Percentiles rank a stretch among this genome's conserved stretches.
Evolutionary conservation across 1,140 invertebrate species (phyloP).

Genomic region (Pissodes strobi): DNA sequence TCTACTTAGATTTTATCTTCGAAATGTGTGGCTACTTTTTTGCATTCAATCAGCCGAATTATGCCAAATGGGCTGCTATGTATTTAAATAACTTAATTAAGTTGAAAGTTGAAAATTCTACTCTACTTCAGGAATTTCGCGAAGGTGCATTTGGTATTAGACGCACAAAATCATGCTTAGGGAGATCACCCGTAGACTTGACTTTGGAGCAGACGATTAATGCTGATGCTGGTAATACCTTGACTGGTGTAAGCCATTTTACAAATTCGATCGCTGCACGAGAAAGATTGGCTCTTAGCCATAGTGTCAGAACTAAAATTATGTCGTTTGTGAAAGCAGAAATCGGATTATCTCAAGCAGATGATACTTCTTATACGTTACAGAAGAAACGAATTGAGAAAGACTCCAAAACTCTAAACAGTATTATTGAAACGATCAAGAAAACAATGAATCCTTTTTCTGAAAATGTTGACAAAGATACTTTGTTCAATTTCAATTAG

Average conservation of each 20-base stretch:
- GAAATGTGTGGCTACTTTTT: conserved; percentile 47
- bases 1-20: conserved; percentile 41
- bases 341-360: conserved; percentile 21
- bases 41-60: conserved; percentile 46
- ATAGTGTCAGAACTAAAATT: conserved; percentile 46
- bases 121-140: conserved; percentile 37
- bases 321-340: conserved; percentile 18
- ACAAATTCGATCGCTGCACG: conserved; percentile 47
- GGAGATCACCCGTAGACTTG: conserved; percentile 35
- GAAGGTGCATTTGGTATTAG: conserved; percentile 34
- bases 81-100: conserved; percentile 37
- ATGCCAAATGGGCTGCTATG: conserved; percentile 38
- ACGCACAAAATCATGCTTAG: conserved; percentile 20
- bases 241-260: conserved; percentile 43
- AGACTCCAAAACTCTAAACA: conserved; percentile 37
- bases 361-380: conserved; percentile 40
- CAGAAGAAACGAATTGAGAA: conserved; percentile 41
- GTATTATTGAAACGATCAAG: conserved; percentile 35
- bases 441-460: conserved; percentile 42
- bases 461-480: conserved; percentile 37
- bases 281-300: conserved; percentile 47
- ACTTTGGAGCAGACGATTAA: conserved; percentile 42
- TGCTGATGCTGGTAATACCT: conserved; percentile 41
- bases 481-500: conserved; percentile 44
- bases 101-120: conserved; percentile 39